Percentiles rank a stretch among this genome's conserved stretches.
These are phyloP conservation scores for Eumacrocentrus americanus DNA, from an alignment of 2,888 invertebrate species.

Conservation along the genomic window DNA sequence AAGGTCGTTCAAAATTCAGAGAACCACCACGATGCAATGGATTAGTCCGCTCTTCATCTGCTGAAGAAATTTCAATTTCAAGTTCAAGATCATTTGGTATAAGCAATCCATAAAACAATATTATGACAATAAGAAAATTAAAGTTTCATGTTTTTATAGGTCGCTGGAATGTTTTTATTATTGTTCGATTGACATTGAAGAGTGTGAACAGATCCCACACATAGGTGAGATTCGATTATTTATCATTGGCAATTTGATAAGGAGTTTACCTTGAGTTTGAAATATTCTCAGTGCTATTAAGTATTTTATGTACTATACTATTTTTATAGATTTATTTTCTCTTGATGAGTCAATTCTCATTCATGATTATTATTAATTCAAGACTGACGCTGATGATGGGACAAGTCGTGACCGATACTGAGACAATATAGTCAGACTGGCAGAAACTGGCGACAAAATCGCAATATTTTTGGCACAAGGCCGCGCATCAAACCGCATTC, in stretches of 20 bases:
- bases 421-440: neutral
- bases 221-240: too few relatives aligned
- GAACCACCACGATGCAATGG: slow-evolving; percentile 48
- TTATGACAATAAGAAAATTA: too few relatives aligned
- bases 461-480: slow-evolving; percentile 23
- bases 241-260: neutral
- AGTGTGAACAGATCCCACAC: too few relatives aligned
- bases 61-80: neutral
- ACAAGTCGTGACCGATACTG: neutral
- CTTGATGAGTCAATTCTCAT: neutral
- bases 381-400: neutral
- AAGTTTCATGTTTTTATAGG: too few relatives aligned
- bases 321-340: neutral
- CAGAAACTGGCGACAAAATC: neutral
- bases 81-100: neutral
- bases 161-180: too few relatives aligned
- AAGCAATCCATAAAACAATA: neutral
- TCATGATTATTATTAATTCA: neutral
- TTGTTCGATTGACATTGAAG: too few relatives aligned
- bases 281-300: slow-evolving; percentile 45
- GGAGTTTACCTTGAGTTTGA: slow-evolving; percentile 46
- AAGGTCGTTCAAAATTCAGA: slow-evolving; percentile 38
- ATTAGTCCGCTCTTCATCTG: slow-evolving; percentile 48
- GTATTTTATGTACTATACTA: neutral
- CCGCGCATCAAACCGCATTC: slow-evolving; percentile 7